Percentiles rank a stretch among this genome's conserved stretches.
Conservation (phyloP, 2,113 vertebrate species). For the Solea solea region DNA sequence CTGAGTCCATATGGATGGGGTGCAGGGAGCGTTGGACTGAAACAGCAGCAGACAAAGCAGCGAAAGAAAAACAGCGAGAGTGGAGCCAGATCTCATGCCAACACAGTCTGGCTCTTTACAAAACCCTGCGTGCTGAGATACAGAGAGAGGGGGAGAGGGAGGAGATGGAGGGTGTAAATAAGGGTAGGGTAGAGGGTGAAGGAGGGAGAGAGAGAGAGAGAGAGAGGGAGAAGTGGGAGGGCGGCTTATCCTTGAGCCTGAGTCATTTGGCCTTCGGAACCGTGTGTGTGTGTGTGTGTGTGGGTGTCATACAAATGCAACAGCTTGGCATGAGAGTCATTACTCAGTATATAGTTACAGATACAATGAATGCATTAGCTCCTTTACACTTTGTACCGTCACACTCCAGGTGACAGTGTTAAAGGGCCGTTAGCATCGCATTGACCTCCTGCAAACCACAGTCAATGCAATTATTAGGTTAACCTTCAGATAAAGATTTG, state of each 20-base stretch:
- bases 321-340: not conserved
- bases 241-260: constrained; percentile 11
- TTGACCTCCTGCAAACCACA: constrained; percentile 33
- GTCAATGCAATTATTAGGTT: constrained; percentile 50
- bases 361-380: constrained; percentile 38
- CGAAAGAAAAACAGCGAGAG: constrained; percentile 26
- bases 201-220: not conserved
- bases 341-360: constrained; percentile 14
- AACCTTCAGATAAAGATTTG: constrained; percentile 40
- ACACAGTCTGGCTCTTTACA: constrained; percentile 46
- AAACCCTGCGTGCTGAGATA: constrained; percentile 28
- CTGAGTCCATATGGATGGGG: constrained; percentile 42
- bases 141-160: constrained; percentile 1
- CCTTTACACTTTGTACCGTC: constrained; percentile 42
- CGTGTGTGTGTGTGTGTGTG: constrained; percentile 10
- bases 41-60: constrained; percentile 46
- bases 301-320: constrained; percentile 2
- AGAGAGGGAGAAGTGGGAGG: not conserved
- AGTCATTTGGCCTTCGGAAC: constrained; percentile 9
- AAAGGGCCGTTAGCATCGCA: constrained; percentile 44
- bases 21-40: constrained; percentile 20
- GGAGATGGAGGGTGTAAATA: constrained; percentile 28
- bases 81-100: constrained; percentile 43
- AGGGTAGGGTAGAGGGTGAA: constrained; percentile 9
- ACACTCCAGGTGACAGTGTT: constrained; percentile 39